A percentile compares a stretch with the other conserved stretches of the same genome.
These are phyloP conservation scores for Morpho helenor DNA, from an alignment of 2,888 invertebrate genomes.

Conservation along the genomic window DNA sequence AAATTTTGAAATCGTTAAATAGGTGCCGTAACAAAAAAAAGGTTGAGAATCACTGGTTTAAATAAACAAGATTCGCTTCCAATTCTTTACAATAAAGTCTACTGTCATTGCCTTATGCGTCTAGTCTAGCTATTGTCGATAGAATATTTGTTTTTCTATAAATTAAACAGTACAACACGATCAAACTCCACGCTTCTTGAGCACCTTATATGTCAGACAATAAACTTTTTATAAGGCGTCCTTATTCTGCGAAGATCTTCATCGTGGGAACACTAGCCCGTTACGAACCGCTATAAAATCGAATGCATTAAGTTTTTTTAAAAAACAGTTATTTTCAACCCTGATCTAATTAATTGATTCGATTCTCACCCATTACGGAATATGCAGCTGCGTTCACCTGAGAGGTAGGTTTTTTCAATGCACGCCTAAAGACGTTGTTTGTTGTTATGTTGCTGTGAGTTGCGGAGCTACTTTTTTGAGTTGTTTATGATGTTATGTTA, in stretches of 20 bases:
- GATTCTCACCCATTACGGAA: conserved; percentile 21
- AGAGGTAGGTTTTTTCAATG: conserved; percentile 22
- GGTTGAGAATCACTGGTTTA: too few relatives aligned
- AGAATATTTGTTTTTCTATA: conserved; percentile 7
- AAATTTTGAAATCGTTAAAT: too few relatives aligned
- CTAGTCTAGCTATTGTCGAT: conserved; percentile 2
- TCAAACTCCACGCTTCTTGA: conserved; percentile 9
- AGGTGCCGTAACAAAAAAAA: too few relatives aligned
- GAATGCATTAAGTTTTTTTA: conserved; percentile 19
- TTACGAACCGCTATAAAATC: conserved; percentile 15
- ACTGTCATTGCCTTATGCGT: background rate
- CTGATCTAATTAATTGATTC: conserved; percentile 27
- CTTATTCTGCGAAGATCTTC: conserved; percentile 22
- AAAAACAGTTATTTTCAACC: conserved; percentile 27
- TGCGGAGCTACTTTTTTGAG: background rate
- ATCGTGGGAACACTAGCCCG: conserved; percentile 29
- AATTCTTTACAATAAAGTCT: too few relatives aligned
- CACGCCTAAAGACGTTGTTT: background rate
- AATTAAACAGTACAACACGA: conserved; percentile 11
- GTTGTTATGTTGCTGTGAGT: conserved; percentile 2
- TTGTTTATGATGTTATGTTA: background rate
- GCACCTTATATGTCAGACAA: conserved; percentile 22
- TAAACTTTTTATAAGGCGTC: conserved; percentile 20
- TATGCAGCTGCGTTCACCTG: conserved; percentile 11
- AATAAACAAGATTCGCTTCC: too few relatives aligned